Percentiles rank a stretch among this genome's conserved stretches.
Evolutionary conservation across 2,888 invertebrate genomes (phyloP).

Genomic region (Lasius fuliginosus): DNA sequence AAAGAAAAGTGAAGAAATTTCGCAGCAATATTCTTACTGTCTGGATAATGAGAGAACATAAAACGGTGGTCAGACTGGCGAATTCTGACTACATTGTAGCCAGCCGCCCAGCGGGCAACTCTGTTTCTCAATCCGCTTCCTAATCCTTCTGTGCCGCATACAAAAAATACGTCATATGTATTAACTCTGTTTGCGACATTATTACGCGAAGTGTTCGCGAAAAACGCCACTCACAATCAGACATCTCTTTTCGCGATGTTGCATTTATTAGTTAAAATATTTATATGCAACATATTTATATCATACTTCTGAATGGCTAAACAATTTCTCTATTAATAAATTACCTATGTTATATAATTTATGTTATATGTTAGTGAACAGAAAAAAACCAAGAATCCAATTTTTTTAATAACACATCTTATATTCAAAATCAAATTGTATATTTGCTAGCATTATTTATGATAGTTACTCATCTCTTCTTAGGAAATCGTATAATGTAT

Average conservation of each 20-base stretch:
- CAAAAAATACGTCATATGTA: slow-evolving; percentile 76
- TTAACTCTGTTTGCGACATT: slow-evolving; percentile 48
- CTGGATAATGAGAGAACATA: slow-evolving; percentile 85
- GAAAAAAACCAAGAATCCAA: neutral
- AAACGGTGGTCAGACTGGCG: slow-evolving; percentile 85
- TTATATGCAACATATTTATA: neutral
- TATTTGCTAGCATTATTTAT: neutral
- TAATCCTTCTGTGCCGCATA: slow-evolving; percentile 77
- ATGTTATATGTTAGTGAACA: neutral
- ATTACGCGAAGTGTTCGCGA: slow-evolving; percentile 20
- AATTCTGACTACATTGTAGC: slow-evolving; percentile 86
- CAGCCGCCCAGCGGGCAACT: slow-evolving; percentile 85
- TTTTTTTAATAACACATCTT: neutral
- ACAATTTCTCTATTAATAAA: slow-evolving; percentile 10
- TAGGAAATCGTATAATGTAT: neutral
- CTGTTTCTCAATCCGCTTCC: slow-evolving; percentile 83
- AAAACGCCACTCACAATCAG: neutral
- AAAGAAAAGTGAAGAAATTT: slow-evolving; percentile 69
- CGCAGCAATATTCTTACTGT: slow-evolving; percentile 82
- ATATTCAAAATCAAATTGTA: slow-evolving; percentile 2
- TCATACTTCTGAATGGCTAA: neutral
- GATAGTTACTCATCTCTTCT: neutral
- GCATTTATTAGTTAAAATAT: slow-evolving; percentile 8
- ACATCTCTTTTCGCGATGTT: neutral
- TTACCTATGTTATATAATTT: neutral